Base-by-base conservation (phyloP, 2,797 vertebrate species). In the Vespertilio murinus region DNA sequence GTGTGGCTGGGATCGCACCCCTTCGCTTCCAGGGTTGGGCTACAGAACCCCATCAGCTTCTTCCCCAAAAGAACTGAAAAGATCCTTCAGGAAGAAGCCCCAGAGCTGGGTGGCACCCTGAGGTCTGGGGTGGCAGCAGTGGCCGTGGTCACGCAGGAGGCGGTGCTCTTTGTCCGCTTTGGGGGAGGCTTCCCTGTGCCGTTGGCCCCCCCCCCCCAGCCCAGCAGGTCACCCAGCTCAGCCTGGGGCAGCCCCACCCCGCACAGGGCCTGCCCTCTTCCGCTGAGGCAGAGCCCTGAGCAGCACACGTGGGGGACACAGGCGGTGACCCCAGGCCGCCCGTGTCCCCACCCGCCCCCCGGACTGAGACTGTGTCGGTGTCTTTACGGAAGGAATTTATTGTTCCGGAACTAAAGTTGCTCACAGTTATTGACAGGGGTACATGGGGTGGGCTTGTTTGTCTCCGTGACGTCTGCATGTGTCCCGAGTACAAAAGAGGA, bases 371-470 rank as follows among this genome's bases (percentile, higher is more conserved):
- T 95, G 70, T 95, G 97, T 96, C 93, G 93, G 95, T 98, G 98
- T 97, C 97, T 98, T 98, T 98, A 99, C 98, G 98, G 98, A 99
- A 99, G 98, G 98, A 99, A 98, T 99, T 99, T 99, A 99, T 99
- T 99, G 98, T 98, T 99, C 98, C 98, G 98, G 99, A 98, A 99
- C 98, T 99, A 98, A 98, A 98, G 98, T 98, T 98, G 99, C 98
- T 99, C 99, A 99, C 99, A 99, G 99, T 99, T 99, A 98, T 99
- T 98, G 98, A 99, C 98, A 99, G 98, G 98, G 98, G 98, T 99
- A 99, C 99, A 99, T 98, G 96, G 97, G 97, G 97, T 98, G 98
- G 98, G 96, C 98, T 98, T 98, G 98, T 98, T 99, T 98, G 92
- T 97, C 96, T 97, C 97, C 98, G 98, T 98, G 98, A 97, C 97